Evolutionary conservation across 2,113 vertebrate genomes (phyloP).

Genomic region (Nothocercus julius): DNA sequence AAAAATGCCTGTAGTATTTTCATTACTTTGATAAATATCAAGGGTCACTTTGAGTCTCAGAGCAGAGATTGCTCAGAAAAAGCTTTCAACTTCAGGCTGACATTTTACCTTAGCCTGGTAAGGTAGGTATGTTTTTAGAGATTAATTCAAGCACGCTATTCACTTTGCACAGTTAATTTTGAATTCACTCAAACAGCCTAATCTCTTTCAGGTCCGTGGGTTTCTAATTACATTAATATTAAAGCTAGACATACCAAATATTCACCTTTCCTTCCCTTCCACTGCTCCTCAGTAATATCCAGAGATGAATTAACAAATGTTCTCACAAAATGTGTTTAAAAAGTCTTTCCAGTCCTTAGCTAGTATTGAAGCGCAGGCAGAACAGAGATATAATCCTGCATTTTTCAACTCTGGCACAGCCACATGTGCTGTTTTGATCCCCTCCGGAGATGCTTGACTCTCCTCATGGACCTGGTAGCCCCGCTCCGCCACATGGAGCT

Average conservation of each 20-base stretch:
- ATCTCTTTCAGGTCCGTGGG: neutral
- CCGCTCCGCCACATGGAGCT: neutral
- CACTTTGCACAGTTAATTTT: conserved; percentile 28
- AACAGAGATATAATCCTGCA: neutral
- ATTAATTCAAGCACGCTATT: conserved; percentile 27
- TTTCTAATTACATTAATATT: neutral
- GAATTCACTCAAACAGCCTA: neutral
- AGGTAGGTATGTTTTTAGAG: conserved; percentile 10
- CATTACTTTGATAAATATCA: conserved; percentile 69
- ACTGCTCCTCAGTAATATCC: neutral
- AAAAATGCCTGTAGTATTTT: conserved; percentile 23
- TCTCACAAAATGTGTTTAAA: neutral
- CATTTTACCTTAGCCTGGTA: neutral
- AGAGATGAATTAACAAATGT: neutral
- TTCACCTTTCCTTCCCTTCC: conserved; percentile 48
- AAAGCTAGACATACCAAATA: conserved; percentile 18
- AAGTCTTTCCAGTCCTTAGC: neutral
- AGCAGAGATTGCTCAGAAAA: conserved; percentile 24
- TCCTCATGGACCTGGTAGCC: neutral
- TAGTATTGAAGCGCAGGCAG: neutral
- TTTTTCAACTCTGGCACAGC: neutral
- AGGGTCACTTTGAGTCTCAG: conserved; percentile 28
- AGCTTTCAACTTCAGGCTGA: conserved; percentile 48
- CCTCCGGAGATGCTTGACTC: neutral
- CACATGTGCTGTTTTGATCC: neutral